Conservation (phyloP, 2,797 vertebrate species). For the Cygnus olor region DNA sequence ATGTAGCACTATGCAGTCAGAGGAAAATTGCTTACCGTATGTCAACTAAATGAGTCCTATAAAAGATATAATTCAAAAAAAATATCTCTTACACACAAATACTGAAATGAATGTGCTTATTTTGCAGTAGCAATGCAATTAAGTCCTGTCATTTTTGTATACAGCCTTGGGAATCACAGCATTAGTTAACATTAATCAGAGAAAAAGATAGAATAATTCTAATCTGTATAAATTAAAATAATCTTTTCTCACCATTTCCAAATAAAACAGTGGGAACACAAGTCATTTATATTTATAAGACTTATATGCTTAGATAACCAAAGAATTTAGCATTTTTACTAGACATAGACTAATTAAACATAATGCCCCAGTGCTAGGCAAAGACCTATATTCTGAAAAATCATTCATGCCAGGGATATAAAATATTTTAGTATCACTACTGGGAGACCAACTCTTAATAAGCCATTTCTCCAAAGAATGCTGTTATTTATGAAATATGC, state of each 20-base stretch:
- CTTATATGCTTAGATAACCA: neutral
- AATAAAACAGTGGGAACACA: neutral
- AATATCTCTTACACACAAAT: neutral
- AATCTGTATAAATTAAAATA: neutral
- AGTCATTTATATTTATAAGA: neutral
- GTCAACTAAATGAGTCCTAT: neutral
- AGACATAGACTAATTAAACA: neutral
- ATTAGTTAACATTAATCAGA: neutral
- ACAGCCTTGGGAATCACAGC: neutral
- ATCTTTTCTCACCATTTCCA: neutral
- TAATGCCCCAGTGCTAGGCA: neutral
- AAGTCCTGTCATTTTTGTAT: neutral
- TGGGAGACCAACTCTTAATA: neutral
- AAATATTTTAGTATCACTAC: neutral
- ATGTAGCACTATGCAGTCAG: neutral
- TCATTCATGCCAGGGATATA: neutral
- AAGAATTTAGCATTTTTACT: neutral
- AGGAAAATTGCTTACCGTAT: neutral
- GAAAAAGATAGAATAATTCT: neutral
- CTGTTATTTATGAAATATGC: neutral
- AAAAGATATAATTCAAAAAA: neutral
- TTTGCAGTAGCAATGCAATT: neutral
- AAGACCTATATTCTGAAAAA: neutral
- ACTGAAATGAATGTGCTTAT: neutral
- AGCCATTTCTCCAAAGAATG: neutral